Evolutionary conservation across 2,888 invertebrate species (phyloP).

Genomic region (Agelastica alni): DNA sequence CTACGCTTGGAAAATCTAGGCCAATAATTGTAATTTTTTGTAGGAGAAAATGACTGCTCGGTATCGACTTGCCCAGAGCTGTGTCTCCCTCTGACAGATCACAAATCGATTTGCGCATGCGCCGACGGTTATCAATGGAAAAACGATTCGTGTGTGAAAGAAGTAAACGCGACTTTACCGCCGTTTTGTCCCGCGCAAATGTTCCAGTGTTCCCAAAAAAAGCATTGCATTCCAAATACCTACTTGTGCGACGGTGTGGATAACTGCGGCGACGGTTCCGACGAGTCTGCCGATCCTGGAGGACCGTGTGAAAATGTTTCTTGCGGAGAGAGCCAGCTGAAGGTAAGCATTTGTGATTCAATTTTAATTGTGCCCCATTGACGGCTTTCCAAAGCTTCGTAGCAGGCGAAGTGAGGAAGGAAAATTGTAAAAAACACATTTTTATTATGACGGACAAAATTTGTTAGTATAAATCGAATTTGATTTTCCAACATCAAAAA

Average conservation of each 20-base stretch:
- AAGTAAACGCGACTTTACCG: conserved; percentile 48
- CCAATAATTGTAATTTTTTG: conserved; percentile 9
- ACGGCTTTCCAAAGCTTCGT: too few relatives aligned
- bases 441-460: too few relatives aligned
- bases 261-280: conserved; percentile 76
- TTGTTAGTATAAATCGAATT: too few relatives aligned
- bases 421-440: too few relatives aligned
- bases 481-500: too few relatives aligned
- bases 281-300: conserved; percentile 67
- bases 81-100: conserved; percentile 67
- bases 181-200: conserved; percentile 49
- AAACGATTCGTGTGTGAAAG: conserved; percentile 47
- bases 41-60: conserved; percentile 51
- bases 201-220: conserved; percentile 50
- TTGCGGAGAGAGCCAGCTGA: conserved; percentile 45
- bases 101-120: conserved; percentile 64
- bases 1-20: too few relatives aligned
- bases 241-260: conserved; percentile 75
- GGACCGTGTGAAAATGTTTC: conserved; percentile 65
- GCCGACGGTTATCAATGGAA: conserved; percentile 63
- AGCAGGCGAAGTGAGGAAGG: too few relatives aligned
- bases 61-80: conserved; percentile 66
- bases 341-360: too few relatives aligned
- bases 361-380: too few relatives aligned
- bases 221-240: conserved; percentile 68